Base-by-base conservation (phyloP, 2,113 vertebrate genomes). In the Pangasianodon gigas region DNA sequence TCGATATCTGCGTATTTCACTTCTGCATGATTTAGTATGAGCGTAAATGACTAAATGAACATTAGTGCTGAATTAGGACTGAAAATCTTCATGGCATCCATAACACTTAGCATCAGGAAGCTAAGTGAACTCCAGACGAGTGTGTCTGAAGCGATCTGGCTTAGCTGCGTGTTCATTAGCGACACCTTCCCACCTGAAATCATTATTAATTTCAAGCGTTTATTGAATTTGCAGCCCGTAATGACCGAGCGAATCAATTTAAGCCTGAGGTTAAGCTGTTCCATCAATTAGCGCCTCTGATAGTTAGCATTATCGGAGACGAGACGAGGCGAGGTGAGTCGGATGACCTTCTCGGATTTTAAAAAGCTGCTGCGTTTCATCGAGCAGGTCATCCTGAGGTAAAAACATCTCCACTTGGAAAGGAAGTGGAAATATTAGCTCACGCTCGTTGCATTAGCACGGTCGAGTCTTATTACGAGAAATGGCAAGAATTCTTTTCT, bases 221-320 rank as follows among this genome's bases (percentile, higher is more conserved):
- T 77, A 77, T 51, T 52, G 77, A 80, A 80, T 80, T 29, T 16
- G 13, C 46, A 14, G 26, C 26, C 77, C 48, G 0, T 80, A 51
- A 80, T 51, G 77, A 80, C 77, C 77, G 26, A 18, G 48, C 11
- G 1, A 80, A 16, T 80, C 46, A 26, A 80, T 80, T 80, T n/a
- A 51, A 80, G 46, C 46, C 77, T 52, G 77, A n/a, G 46, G 77
- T 44, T 46, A 77, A 77, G 41, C 41, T 52, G 46, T 11, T 13
- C 46, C 77, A 29, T 52, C 77, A 80, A 80, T 80, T 80, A 80
- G 77, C 14, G 77, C 46, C 46, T 51, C 77, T 51, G 77, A 80
- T 51, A 29, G 41, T 77, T 77, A 46, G 77, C 26, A 16, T 80
- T 51, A 29, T 80, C 24, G 46, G 11, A 51, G 46, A 51, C 26